Base-by-base conservation (phyloP, 64 coral and sea anemone genomes). In the Stylophora pistillata region DNA sequence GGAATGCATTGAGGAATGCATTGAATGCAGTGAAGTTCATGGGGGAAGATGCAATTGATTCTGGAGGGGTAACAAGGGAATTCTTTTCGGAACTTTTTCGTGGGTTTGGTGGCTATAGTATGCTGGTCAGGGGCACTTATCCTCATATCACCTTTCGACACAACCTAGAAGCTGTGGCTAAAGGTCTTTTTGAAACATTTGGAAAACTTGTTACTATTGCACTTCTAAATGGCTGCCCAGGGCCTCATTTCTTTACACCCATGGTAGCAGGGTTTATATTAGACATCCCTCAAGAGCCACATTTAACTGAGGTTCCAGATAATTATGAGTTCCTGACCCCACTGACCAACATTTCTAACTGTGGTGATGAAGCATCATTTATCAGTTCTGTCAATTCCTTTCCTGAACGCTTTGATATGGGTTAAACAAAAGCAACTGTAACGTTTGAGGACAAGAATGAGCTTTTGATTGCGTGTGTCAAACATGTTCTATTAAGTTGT, bases 351-450 rank as follows among this genome's bases (percentile, higher is more conserved):
- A 71, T 85, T 69, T 26, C 52, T 71, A 53, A 52, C 47, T 21
- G 65, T 68, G 34, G 41, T 25, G 82, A 86, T 47, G 62, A 86
- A 69, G 29, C 30, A 52, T 53, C 30, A 78, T 78, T 78, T 15
- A 13, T n/a, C n/a, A 47, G 26, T 47, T 15, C 76, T 27, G 58
- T 91, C 16, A 16, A 34, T 30, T 33, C 57, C 3, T 92, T 92
- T 79, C 59, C 53, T 34, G 82, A 92, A 59, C 61, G 84, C 3
- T 92, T 92, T 92, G 84, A 92, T 53, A 81, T 92, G 82, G 91
- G 91, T 4, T 72, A 79, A 16, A 92, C 79, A 16, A 92, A 92
- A 85, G 83, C 84, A 58, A 72, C 55, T 27, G 28, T 92, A n/a
- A 34, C 60, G 12, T 30, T 92, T n/a, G 33, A 92, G 26, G 84